Conservation (phyloP, 2,888 invertebrate genomes). For the Caradrina kadenii region DNA sequence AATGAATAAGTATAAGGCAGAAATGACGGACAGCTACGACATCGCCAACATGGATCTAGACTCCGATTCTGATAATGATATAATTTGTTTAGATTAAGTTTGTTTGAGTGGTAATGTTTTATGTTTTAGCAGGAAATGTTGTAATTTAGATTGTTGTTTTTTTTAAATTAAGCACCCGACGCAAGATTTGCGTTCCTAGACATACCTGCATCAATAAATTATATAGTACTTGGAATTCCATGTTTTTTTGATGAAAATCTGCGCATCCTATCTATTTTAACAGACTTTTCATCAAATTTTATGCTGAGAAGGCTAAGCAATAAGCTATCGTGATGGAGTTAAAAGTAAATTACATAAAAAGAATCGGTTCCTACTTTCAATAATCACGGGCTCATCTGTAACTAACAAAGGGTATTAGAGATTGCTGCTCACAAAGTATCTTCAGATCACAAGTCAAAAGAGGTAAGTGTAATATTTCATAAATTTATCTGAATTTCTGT, state of each 20-base stretch:
- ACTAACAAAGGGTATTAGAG: not conserved
- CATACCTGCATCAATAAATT: constrained; percentile 33
- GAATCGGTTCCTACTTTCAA: not conserved
- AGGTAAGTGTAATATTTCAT: constrained; percentile 38
- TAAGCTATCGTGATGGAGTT: not conserved
- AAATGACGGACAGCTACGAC: constrained; percentile 79
- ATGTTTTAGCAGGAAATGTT: constrained; percentile 8
- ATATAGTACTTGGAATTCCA: not conserved
- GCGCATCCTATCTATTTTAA: not conserved
- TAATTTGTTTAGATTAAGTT: constrained; percentile 65
- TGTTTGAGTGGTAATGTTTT: constrained; percentile 4
- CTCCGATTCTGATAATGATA: constrained; percentile 72
- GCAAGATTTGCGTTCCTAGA: not conserved
- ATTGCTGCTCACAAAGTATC: not conserved
- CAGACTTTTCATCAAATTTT: not conserved
- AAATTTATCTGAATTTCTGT: not conserved
- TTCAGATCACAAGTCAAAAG: constrained; percentile 2
- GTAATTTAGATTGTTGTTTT: constrained; percentile 14
- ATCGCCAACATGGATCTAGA: constrained; percentile 84
- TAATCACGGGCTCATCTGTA: constrained; percentile 1
- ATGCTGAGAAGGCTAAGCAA: not conserved
- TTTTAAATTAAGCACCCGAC: not conserved
- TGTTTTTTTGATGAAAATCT: constrained; percentile 15
- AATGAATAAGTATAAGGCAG: constrained; percentile 74
- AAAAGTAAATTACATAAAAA: not conserved